These are phyloP conservation scores for Anisognathus igniventris DNA, from an alignment of 2,797 vertebrate species.

Conservation along the genomic window DNA sequence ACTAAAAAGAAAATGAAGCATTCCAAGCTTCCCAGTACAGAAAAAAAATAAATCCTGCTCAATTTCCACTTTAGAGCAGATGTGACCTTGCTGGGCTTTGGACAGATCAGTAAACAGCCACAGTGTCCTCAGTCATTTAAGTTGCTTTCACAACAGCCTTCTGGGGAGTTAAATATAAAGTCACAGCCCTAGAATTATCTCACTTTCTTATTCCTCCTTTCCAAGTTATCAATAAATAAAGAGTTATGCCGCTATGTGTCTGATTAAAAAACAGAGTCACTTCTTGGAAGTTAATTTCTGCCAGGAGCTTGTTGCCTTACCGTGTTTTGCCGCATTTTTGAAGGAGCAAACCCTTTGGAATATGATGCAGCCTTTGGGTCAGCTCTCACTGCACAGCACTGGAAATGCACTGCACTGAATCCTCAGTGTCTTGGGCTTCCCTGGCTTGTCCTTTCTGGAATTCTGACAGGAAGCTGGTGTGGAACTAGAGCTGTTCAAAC, in stretches of 20 bases:
- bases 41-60: neutral
- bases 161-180: no score
- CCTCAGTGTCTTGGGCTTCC: neutral
- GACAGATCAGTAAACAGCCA: neutral
- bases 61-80: neutral
- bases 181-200: no score
- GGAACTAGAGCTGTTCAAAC: neutral
- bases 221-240: neutral
- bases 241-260: neutral
- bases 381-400: neutral
- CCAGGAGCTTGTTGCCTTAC: neutral
- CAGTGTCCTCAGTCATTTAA: neutral
- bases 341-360: neutral
- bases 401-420: neutral
- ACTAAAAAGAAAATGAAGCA: neutral
- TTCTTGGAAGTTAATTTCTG: neutral
- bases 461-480: neutral
- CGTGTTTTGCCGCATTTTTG: neutral
- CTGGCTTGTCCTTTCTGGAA: neutral
- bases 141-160: neutral
- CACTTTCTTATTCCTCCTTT: neutral
- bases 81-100: neutral
- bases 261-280: neutral
- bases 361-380: fast-evolving
- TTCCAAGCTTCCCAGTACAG: neutral